phyloP scores from a whole-genome alignment of 2,888 invertebrate genomes.

The Caenorhabditis zanzibari region DNA sequence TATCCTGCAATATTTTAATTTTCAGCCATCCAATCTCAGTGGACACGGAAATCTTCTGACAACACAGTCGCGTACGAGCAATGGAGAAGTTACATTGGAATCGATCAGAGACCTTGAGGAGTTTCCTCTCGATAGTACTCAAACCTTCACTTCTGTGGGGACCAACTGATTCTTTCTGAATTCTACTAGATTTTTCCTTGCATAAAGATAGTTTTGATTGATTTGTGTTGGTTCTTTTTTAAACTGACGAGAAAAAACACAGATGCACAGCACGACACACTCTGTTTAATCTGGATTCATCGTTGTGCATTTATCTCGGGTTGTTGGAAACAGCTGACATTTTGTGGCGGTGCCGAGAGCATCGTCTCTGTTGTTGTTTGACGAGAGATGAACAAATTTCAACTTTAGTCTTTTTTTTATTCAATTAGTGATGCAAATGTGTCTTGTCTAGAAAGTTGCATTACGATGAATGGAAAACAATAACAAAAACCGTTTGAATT shows the following conservation, averaged over 20 bases:
- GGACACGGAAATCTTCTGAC: neutral
- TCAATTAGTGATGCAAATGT: conserved; percentile 1
- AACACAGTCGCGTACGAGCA: conserved; percentile 28
- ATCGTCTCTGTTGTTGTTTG: conserved; percentile 26
- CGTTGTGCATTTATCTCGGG: conserved; percentile 41
- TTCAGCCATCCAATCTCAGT: neutral
- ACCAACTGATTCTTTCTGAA: neutral
- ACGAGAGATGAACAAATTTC: conserved; percentile 13
- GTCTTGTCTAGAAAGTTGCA: conserved; percentile 9
- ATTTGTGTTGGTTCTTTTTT: conserved; percentile 17
- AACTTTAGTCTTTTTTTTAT: conserved; percentile 26
- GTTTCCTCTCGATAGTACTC: conserved; percentile 25
- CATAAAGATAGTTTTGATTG: conserved; percentile 15
- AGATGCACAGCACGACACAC: conserved; percentile 22
- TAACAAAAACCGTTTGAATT: conserved; percentile 6
- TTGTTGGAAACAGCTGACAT: conserved; percentile 45
- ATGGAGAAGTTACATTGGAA: conserved; percentile 40
- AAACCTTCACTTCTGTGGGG: neutral
- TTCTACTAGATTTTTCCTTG: neutral
- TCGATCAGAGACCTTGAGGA: conserved; percentile 14
- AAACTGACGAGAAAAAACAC: conserved; percentile 32
- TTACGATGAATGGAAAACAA: conserved; percentile 19
- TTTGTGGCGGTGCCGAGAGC: conserved; percentile 36
- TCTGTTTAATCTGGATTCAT: conserved; percentile 40
- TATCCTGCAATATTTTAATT: neutral